Percentiles rank a stretch among this genome's conserved stretches.
phyloP scores from a whole-genome alignment of 2,113 vertebrate species.

The Myotis brandtii region DNA sequence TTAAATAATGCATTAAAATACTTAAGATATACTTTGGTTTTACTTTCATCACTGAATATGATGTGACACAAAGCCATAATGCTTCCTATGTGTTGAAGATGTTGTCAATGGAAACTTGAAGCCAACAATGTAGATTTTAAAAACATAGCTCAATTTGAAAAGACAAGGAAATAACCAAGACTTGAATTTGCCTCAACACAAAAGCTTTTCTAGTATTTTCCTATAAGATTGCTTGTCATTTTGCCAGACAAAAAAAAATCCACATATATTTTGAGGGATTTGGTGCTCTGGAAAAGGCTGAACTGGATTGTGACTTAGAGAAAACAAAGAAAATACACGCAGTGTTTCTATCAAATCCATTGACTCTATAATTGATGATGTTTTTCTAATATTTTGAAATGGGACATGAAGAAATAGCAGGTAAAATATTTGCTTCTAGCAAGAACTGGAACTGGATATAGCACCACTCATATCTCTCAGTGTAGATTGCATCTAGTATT shows the following conservation, averaged over 20 bases:
- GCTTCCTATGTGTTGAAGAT: background rate
- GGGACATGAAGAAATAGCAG: background rate
- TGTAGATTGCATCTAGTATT: background rate
- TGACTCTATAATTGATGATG: background rate
- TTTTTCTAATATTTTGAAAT: conserved; percentile 54
- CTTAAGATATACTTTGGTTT: conserved; percentile 17
- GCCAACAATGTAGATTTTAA: conserved; percentile 1
- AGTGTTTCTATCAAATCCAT: conserved; percentile 11
- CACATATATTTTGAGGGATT: background rate
- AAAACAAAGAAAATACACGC: conserved; percentile 37
- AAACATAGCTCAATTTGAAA: conserved; percentile 44
- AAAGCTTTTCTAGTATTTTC: background rate
- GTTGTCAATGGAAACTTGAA: background rate
- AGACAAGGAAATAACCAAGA: conserved; percentile 28
- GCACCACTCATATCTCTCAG: background rate
- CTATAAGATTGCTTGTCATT: background rate
- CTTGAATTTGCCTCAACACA: background rate
- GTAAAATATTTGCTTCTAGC: conserved; percentile 10
- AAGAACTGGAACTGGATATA: background rate
- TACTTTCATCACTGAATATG: background rate
- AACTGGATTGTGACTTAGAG: conserved; percentile 27
- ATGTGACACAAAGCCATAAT: background rate
- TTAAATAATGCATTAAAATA: background rate
- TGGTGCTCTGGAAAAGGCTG: background rate
- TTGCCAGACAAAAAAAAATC: background rate